Evolutionary conservation across 2,113 vertebrate genomes (phyloP).

Genomic region (Rutilus rutilus): DNA sequence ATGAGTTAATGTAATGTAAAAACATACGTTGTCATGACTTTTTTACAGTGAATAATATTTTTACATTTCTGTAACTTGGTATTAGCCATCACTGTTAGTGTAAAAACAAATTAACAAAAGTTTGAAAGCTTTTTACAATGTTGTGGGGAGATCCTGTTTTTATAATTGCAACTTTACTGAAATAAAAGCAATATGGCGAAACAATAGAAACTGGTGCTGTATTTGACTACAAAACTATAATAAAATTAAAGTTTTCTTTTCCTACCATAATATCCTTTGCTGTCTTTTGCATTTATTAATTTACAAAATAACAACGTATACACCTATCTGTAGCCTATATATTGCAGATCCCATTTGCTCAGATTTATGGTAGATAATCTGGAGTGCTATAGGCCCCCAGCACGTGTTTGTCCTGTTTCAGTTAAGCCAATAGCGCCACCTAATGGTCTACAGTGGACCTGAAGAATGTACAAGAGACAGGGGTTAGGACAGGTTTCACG

Average conservation of each 20-base stretch:
- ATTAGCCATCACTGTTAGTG: neutral
- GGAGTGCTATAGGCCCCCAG: neutral
- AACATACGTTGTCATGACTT: no score
- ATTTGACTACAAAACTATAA: neutral
- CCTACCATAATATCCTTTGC: neutral
- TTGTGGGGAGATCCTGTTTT: neutral
- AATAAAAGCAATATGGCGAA: neutral
- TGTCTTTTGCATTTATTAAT: neutral
- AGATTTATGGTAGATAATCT: neutral
- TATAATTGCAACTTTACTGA: no score
- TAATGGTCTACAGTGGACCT: neutral
- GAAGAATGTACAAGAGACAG: neutral
- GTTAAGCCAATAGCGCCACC: constrained; percentile 22
- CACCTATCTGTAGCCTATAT: neutral
- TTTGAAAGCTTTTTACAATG: neutral
- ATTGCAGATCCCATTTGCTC: neutral
- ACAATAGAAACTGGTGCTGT: neutral
- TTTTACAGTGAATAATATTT: neutral
- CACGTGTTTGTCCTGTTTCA: neutral
- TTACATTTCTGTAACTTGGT: neutral
- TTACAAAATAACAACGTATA: neutral
- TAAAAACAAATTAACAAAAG: neutral
- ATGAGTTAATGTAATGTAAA: no score
- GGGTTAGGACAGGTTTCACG: neutral
- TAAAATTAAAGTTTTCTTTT: neutral